Conservation (phyloP, 2,113 vertebrate species). For the Stigmatopora nigra region DNA sequence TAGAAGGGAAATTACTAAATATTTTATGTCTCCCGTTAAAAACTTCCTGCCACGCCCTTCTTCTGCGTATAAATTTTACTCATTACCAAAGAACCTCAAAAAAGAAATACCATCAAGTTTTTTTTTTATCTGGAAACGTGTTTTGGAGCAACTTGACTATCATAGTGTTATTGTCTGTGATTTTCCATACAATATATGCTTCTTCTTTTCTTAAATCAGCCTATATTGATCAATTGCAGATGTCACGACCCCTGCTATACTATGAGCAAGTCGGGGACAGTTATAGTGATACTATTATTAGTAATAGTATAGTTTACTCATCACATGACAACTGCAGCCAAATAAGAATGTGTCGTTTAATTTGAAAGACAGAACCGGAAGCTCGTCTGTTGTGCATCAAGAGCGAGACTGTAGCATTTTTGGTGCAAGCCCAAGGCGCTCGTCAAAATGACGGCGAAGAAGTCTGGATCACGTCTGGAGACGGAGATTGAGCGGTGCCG, state of each 20-base stretch:
- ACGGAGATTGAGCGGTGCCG: conserved; percentile 89
- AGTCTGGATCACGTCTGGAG: conserved; percentile 88
- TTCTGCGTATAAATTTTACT: neutral
- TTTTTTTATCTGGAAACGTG: neutral
- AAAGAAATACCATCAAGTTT: neutral
- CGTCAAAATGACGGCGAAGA: conserved; percentile 81
- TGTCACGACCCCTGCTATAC: too few relatives aligned
- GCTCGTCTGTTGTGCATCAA: neutral
- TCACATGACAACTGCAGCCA: too few relatives aligned
- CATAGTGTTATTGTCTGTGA: too few relatives aligned
- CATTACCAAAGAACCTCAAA: neutral
- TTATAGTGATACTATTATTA: too few relatives aligned
- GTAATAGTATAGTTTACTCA: too few relatives aligned
- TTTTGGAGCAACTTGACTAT: too few relatives aligned
- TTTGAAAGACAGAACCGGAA: conserved; percentile 14
- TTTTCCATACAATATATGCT: too few relatives aligned
- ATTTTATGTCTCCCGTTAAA: neutral
- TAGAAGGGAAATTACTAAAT: neutral
- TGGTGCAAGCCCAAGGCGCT: conserved; percentile 33
- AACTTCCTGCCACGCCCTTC: neutral
- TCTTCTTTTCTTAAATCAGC: too few relatives aligned
- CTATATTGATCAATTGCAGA: too few relatives aligned
- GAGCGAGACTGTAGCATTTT: conserved; percentile 21
- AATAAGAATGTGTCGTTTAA: too few relatives aligned
- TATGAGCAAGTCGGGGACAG: too few relatives aligned